Evolutionary conservation across 2,888 invertebrate genomes (phyloP), one percentile per base, ranked within the genome.

Genomic region (Drosophila differens): DNA sequence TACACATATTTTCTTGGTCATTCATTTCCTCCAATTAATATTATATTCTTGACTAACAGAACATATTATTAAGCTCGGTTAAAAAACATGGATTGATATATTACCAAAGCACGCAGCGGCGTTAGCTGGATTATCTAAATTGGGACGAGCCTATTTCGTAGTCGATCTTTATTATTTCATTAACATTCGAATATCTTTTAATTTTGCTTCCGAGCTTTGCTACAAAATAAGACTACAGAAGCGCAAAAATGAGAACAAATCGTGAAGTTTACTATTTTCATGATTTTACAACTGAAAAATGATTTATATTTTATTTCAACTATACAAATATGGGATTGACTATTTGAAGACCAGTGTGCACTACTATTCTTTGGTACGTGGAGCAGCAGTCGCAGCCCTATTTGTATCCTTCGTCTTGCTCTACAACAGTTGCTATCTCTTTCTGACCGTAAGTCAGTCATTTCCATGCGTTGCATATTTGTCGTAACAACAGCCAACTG

Each of bases 401-500:
- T 28, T 4, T 32, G 14, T 52, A 22, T 54, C 30, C 14, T 33
- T 53, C 63, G n/a, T 30, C 69, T 53, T 55, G 12, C 63, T 63
- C 76, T 14, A 5, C 64, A 61, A 28, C 57, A 67, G 74, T 60
- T 75, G 78, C 70, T 60, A 35, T 83, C 84, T 82, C 87, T 60
- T 22, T 86, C 62, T 64, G 71, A 59, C 82, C 76, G 85, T 85
- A 88, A 86, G 85, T 86, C 85, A 87, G 87, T 90, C 89, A 88
- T 88, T 88, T 88, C 90, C 90, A 88, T 88, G 87, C 89, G 82
- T 86, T 89, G 89, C 87, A 90, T 90, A 88, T 88, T 88, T 88
- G 90, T 89, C 90, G 90, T 88, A 84, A 89, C 87, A 89, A 86
- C 90, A 89, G 84, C 69, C 84, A 90, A 88, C 87, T 88, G 87